A percentile compares a stretch with the other conserved stretches of the same genome.
Conservation (phyloP, 2,797 vertebrate species). For the Pempheris klunzingeri region DNA sequence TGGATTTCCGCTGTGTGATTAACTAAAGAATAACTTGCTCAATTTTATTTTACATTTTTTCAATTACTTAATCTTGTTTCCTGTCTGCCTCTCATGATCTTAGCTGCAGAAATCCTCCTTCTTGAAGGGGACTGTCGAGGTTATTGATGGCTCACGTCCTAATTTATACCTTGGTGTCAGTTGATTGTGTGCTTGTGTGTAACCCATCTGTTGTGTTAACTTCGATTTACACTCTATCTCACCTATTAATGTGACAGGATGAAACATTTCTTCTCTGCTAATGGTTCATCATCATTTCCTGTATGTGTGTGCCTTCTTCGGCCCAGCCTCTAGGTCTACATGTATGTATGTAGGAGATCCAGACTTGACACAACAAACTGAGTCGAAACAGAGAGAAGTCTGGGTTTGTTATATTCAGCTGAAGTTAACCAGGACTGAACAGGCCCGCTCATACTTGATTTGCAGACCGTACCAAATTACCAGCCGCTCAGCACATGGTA, state of each 20-base stretch:
- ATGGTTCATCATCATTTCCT: slow-evolving; percentile 11
- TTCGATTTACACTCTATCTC: slow-evolving; percentile 20
- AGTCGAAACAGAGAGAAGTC: slow-evolving; percentile 5
- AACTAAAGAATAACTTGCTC: slow-evolving; percentile 9
- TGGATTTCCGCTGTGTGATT: slow-evolving; percentile 8
- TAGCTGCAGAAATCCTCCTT: slow-evolving; percentile 21
- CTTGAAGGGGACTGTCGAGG: slow-evolving; percentile 1
- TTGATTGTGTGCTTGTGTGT: slow-evolving; percentile 17
- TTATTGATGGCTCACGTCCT: slow-evolving; percentile 48
- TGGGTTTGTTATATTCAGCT: background rate
- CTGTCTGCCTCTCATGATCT: slow-evolving; percentile 22
- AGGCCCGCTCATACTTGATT: slow-evolving; percentile 24
- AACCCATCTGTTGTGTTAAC: slow-evolving; percentile 30
- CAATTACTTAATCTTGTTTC: slow-evolving; percentile 14
- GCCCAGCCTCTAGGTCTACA: background rate
- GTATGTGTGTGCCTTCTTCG: background rate
- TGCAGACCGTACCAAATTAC: slow-evolving; percentile 34
- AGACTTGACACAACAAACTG: slow-evolving; percentile 19
- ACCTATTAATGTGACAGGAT: slow-evolving; percentile 36
- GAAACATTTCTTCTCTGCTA: slow-evolving; percentile 26
- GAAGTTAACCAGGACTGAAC: slow-evolving; percentile 16
- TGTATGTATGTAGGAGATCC: slow-evolving; percentile 6
- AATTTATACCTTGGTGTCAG: slow-evolving; percentile 29
- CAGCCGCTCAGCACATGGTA: slow-evolving; percentile 16
- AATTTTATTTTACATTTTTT: no score